A percentile compares a stretch with the other conserved stretches of the same genome.
These are phyloP conservation scores for Synanceia verrucosa DNA, from an alignment of 2,797 vertebrate genomes.

Conservation along the genomic window DNA sequence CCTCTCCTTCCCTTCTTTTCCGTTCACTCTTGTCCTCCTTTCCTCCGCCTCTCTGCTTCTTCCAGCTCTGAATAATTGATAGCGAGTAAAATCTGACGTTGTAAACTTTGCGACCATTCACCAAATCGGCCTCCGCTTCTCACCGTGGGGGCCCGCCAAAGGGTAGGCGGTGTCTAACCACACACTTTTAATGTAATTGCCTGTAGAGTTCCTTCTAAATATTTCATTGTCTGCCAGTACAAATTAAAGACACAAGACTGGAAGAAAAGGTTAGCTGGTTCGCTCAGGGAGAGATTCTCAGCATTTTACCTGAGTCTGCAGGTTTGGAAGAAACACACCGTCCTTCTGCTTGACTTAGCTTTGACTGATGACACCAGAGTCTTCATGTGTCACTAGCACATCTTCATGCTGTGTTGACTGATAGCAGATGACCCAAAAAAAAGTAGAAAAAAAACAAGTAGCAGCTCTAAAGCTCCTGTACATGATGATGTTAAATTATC, in stretches of 20 bases:
- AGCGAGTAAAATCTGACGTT: constrained; percentile 91
- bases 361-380: constrained; percentile 1
- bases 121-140: constrained; percentile 86
- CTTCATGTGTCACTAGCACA: not conserved
- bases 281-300: constrained; percentile 55
- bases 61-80: constrained; percentile 89
- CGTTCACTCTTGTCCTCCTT: constrained; percentile 43
- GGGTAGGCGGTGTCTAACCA: constrained; percentile 91
- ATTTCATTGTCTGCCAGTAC: constrained; percentile 93
- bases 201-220: constrained; percentile 92
- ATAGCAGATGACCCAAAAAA: not conserved
- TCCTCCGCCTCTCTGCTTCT: constrained; percentile 41
- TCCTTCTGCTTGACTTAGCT: constrained; percentile 35
- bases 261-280: constrained; percentile 61
- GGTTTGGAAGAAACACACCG: constrained; percentile 33
- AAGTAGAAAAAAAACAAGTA: not conserved
- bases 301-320: constrained; percentile 58
- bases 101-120: constrained; percentile 91
- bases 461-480: not conserved
- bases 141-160: constrained; percentile 82
- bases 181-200: constrained; percentile 94
- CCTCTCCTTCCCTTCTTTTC: constrained; percentile 45
- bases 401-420: not conserved
- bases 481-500: not conserved
- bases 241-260: constrained; percentile 86